Percentiles rank a stretch among this genome's conserved stretches.
Evolutionary conservation across 2,888 invertebrate genomes (phyloP).

Genomic region (Leucophenga montana): DNA sequence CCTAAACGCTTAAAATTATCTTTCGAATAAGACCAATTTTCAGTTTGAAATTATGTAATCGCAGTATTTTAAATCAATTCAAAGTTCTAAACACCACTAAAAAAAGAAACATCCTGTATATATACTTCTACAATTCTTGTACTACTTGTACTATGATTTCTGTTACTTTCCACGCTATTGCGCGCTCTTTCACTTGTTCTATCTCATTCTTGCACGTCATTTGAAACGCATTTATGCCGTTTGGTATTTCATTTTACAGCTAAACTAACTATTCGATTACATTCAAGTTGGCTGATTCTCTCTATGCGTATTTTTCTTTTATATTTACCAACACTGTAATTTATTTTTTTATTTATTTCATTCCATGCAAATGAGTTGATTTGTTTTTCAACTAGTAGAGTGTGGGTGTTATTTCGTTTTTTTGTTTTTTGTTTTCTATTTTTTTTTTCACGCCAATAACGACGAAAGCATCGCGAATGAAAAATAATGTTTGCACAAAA

Average conservation of each 20-base stretch:
- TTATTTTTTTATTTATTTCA: neutral
- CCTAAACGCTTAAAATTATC: too few species aligned
- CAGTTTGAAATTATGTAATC: too few species aligned
- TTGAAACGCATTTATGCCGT: constrained; percentile 32
- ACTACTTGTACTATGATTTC: constrained; percentile 3
- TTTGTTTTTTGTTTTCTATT: too few species aligned
- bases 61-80: too few species aligned
- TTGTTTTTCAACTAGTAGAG: too few species aligned
- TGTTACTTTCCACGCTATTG: constrained; percentile 15
- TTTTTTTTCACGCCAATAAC: too few species aligned
- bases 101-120: too few species aligned
- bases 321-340: neutral
- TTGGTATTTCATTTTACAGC: neutral
- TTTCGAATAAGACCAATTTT: too few species aligned
- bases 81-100: too few species aligned
- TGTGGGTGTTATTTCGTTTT: too few species aligned
- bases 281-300: too few species aligned
- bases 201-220: constrained; percentile 22
- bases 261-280: too few species aligned
- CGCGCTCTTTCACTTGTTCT: constrained; percentile 14
- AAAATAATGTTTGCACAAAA: constrained; percentile 67
- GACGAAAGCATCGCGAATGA: constrained; percentile 36
- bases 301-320: neutral
- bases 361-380: neutral
- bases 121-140: constrained; percentile 43